Evolutionary conservation across 2,113 vertebrate species (phyloP), one percentile per base, ranked within the genome.

Genomic region (Atlantisia rogersi): DNA sequence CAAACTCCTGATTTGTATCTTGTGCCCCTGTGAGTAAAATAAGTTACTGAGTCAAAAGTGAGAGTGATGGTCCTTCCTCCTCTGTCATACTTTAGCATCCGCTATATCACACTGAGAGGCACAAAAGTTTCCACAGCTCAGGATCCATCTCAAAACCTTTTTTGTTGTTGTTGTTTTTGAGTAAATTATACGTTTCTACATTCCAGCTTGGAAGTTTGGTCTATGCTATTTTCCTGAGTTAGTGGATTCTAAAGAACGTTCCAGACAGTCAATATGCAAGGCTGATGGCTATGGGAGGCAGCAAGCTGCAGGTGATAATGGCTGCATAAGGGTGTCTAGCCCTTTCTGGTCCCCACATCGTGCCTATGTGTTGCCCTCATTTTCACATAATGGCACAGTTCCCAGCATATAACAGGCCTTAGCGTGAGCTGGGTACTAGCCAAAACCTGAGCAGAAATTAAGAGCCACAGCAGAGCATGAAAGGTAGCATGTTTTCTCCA

Each of bases 1-100:
- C 44, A 46, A 46, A 46, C 44, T 46, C 1, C 1, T 44, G 29
- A 44, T 44, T 56, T 56, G 26, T 74, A 46, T 64, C 12, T 44
- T 56, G 32, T 39, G n/a, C 21, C 28, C 32, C 48, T 84, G 48
- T 74, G 59, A 74, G 39, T 12, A 42, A 31, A 64, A 55, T 20
- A 37, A 46, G 25, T 44, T 64, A 37, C 50, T 0, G 2, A 56
- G 31, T 12, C 2, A 6, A 25, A 24, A 10, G 37, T 25, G 26
- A 44, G 20, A 63, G 16, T 6, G 10, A 17, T 48, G 21, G 11
- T 62, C 22, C 24, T 71, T 56, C 31, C 21, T 75, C 28, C 13
- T 46, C 40, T 1, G 0, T 35, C 42, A 19, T 10, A 11, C 15
- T 40, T 62, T 0, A 50, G 18, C 20, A 58, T 19, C 28, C 9